Evolutionary conservation across 2,797 vertebrate genomes (phyloP), one percentile per base, ranked within the genome.

Genomic region (Chelon labrosus): DNA sequence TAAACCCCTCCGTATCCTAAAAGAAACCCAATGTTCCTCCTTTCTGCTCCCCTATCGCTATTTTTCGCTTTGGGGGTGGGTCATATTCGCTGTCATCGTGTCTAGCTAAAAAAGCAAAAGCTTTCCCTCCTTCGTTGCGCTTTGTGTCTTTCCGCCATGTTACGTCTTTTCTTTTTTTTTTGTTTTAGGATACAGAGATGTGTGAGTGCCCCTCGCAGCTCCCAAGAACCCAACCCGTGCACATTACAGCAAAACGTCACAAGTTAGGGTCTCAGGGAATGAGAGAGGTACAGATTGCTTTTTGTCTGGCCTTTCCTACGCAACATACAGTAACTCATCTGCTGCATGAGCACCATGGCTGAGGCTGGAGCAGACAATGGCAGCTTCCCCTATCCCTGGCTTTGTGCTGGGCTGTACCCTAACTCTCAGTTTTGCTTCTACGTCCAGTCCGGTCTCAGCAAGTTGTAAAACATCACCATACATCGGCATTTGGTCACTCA

Each of bases 181-280:
- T 51, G 17, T 61, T 72, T 60, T 31, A 61, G 67, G 66, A 69
- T 62, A 79, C 12, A 82, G 64, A 94, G 98, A 97, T 89, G 98
- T 92, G 90, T 92, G 94, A 93, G 97, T 95, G 95, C 97, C 94
- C 94, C 97, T 98, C 98, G 89, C 97, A 98, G 98, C 97, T 99
- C 98, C 98, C 98, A 95, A 99, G 98, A 98, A 96, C 98, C 98
- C 98, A 99, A 99, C 98, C 97, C 97, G 98, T 99, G 98, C 97
- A 98, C 97, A 97, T 96, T 93, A 96, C 96, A 96, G 95, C 95
- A 95, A 96, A 97, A 97, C 97, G 96, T 99, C 98, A 99, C 98
- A 99, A 99, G 98, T 99, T 99, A 99, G 98, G 98, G 98, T 99
- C 98, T 99, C 98, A 99, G 98, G 98, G 98, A 99, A 95, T 96